phyloP scores from a whole-genome alignment of 2,797 vertebrate genomes.

The Alauda arvensis region DNA sequence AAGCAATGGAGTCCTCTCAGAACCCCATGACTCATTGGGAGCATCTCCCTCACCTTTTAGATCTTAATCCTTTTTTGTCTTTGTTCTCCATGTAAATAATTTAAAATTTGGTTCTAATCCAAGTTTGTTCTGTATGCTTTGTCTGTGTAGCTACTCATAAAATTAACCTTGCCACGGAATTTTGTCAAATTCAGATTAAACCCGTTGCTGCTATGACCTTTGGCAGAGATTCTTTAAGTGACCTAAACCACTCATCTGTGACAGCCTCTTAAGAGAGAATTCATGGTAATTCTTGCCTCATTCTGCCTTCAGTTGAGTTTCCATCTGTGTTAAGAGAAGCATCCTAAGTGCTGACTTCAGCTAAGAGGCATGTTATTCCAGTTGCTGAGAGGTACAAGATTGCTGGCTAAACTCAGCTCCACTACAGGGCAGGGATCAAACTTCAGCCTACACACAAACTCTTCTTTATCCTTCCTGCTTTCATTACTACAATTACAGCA shows the following conservation, averaged over 20 bases:
- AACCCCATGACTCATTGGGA: background rate
- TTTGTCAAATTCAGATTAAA: background rate
- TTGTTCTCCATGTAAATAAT: background rate
- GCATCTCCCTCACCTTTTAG: background rate
- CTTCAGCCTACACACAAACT: background rate
- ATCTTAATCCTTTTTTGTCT: background rate
- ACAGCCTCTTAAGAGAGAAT: background rate
- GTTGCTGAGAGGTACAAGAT: background rate
- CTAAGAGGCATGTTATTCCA: background rate
- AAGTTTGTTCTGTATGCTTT: background rate
- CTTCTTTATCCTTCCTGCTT: background rate
- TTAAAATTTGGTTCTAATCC: background rate
- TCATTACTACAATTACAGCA: background rate
- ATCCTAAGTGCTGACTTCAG: background rate
- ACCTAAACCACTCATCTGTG: background rate
- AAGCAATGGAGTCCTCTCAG: background rate
- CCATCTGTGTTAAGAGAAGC: background rate
- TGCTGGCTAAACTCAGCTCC: background rate
- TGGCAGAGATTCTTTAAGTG: background rate
- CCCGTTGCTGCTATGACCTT: background rate
- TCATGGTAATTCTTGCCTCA: background rate
- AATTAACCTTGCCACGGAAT: background rate
- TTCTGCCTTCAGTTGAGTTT: background rate
- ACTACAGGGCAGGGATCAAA: background rate
- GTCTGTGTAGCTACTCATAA: background rate